Percentiles rank a stretch among this genome's conserved stretches.
phyloP scores from a whole-genome alignment of 2,888 invertebrate species.

The Athripsodes cinereus region DNA sequence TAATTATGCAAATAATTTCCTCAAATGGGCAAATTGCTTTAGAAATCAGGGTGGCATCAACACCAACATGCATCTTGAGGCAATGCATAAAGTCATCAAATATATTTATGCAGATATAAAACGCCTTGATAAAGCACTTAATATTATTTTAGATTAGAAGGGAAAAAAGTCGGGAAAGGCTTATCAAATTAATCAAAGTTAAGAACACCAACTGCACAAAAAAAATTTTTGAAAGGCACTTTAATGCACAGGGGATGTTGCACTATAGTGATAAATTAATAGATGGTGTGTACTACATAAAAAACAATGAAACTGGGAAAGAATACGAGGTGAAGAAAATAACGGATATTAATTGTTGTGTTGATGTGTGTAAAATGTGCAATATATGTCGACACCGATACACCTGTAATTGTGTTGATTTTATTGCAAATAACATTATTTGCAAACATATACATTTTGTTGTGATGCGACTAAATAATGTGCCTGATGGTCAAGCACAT shows the following conservation, averaged over 20 bases:
- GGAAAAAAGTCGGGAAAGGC: background rate
- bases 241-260: background rate
- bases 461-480: background rate
- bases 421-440: background rate
- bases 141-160: background rate
- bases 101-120: background rate
- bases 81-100: background rate
- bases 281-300: background rate
- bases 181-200: background rate
- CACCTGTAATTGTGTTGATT: background rate
- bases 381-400: background rate
- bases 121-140: background rate
- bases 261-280: background rate
- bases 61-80: too few species aligned
- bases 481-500: background rate
- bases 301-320: background rate
- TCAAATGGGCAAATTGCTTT: background rate
- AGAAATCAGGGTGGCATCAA: background rate
- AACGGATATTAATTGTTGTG: background rate
- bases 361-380: background rate
- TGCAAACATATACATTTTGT: background rate
- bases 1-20: background rate
- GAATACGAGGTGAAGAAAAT: background rate
- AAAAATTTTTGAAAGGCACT: background rate
- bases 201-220: background rate